Base-by-base conservation (phyloP, 2,888 invertebrate species). In the Orchesellides sinensis region DNA sequence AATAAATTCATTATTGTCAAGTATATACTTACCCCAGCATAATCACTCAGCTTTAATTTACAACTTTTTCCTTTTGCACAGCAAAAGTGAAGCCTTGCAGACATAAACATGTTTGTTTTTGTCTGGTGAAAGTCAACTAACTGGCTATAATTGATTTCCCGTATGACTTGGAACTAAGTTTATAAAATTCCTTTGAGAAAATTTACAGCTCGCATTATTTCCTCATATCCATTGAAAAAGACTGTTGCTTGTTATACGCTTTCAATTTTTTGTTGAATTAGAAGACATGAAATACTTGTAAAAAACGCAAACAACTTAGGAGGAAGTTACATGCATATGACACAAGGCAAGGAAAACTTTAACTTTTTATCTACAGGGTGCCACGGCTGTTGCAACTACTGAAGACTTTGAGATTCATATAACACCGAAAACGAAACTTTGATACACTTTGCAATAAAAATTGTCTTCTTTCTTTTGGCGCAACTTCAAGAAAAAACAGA, bases 401-500 rank as follows among this genome's bases (percentile, higher is more conserved):
- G 66, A 19, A 69, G 52, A 25, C 27, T 14, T 19, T 40, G 29
- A 65, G 23, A 1, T 35, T 23, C 14, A 65, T 40, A 65, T 65
- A 65, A 65, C 23, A 21, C 19, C 12, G 17, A 59, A 65, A 45
- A 70, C 17, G 54, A 79, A 79, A 65, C 79, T 79, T 70, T 70
- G 70, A 79, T 79, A 63, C 49, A 63, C 35, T 79, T 70, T 63
- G 72, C 70, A 80, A 65, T 54, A 73, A 73, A 78, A 66, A 70
- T n/a, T 10, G 27, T 61, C 45, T 40, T 14, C 40, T 65, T 47
- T 61, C n/a, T 80, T 61, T 80, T 80, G 80, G 80, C 80, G 47
- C 59, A 40, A 40, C 56, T 61, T 80, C 80, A 80, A 80, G 47
- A 77, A 19, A 54, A 56, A 29, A 27, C 32, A 17, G 25, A 63